A percentile compares a stretch with the other conserved stretches of the same genome.
These are phyloP conservation scores for Champsocephalus esox DNA, from an alignment of 2,797 vertebrate species.

Conservation along the genomic window DNA sequence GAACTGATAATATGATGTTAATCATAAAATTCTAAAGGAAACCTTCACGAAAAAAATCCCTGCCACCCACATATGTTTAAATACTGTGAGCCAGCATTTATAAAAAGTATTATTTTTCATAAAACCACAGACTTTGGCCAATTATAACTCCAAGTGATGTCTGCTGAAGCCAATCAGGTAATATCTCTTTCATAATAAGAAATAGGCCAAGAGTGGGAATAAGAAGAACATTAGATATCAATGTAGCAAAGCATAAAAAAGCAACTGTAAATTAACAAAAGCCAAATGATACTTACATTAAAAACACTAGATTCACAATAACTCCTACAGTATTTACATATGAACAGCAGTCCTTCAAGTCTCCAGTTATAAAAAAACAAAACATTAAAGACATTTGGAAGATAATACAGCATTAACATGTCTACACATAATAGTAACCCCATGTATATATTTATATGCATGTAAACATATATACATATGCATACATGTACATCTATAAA, in stretches of 20 bases:
- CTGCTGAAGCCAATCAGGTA: slow-evolving; percentile 17
- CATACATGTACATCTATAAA: slow-evolving; percentile 88
- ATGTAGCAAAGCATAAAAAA: slow-evolving; percentile 72
- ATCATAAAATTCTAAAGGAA: slow-evolving; percentile 23
- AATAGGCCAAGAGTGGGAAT: slow-evolving; percentile 36
- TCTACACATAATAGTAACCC: slow-evolving; percentile 86
- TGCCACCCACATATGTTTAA: slow-evolving; percentile 36
- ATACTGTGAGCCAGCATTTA: slow-evolving; percentile 35
- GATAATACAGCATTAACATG: slow-evolving; percentile 89
- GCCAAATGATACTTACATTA: slow-evolving; percentile 87
- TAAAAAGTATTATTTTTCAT: slow-evolving; percentile 7
- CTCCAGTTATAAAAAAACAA: slow-evolving; percentile 91
- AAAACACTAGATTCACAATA: slow-evolving; percentile 91
- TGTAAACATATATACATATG: slow-evolving; percentile 88
- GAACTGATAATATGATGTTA: slow-evolving; percentile 17
- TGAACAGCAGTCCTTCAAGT: slow-evolving; percentile 98
- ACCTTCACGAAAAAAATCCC: not conserved
- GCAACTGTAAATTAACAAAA: slow-evolving; percentile 77
- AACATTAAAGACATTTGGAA: slow-evolving; percentile 76
- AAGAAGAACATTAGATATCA: slow-evolving; percentile 48
- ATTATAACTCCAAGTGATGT: slow-evolving; percentile 12
- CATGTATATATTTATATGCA: slow-evolving; percentile 83
- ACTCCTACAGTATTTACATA: slow-evolving; percentile 92
- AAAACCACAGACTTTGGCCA: slow-evolving; percentile 16
- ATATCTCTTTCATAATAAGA: slow-evolving; percentile 32